phyloP scores from a whole-genome alignment of 2,888 invertebrate species.

The Alcis repandata region DNA sequence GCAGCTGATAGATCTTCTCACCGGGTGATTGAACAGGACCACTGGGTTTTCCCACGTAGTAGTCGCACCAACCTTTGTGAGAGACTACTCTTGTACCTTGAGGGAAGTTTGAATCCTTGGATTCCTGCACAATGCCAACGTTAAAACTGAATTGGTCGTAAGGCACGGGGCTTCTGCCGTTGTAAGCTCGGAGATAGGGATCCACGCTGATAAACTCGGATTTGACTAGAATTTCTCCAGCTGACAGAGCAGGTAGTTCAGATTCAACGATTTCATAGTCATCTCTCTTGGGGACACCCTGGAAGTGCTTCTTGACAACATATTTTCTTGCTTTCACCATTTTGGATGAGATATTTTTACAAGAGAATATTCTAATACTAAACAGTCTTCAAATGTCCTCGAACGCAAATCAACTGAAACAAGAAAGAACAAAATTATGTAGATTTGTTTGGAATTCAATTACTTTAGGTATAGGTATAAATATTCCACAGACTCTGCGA shows the following conservation, averaged over 20 bases:
- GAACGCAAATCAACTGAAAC: neutral
- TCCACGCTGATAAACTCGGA: conserved; percentile 65
- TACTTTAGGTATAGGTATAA: no score
- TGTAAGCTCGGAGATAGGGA: conserved; percentile 58
- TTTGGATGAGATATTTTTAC: neutral
- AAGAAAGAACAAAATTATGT: neutral
- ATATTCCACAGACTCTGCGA: no score
- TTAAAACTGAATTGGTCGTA: conserved; percentile 64
- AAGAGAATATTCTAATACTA: neutral
- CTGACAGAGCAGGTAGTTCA: conserved; percentile 84
- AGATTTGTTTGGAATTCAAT: no score
- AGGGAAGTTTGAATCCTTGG: conserved; percentile 87
- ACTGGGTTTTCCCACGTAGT: conserved; percentile 45
- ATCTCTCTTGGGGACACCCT: conserved; percentile 84
- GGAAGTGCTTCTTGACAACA: conserved; percentile 84
- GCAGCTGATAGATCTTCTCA: conserved; percentile 68
- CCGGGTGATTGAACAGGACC: neutral
- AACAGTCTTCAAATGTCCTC: neutral
- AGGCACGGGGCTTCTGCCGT: conserved; percentile 46
- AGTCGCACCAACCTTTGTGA: conserved; percentile 68
- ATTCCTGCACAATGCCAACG: conserved; percentile 84
- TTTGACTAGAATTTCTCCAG: conserved; percentile 78
- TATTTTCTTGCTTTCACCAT: conserved; percentile 87
- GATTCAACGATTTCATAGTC: conserved; percentile 88
- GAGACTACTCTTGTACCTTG: conserved; percentile 85